A percentile compares a stretch with the other conserved stretches of the same genome.
Conservation (phyloP, 2,797 vertebrate species). For the Catostomus latipinnis region DNA sequence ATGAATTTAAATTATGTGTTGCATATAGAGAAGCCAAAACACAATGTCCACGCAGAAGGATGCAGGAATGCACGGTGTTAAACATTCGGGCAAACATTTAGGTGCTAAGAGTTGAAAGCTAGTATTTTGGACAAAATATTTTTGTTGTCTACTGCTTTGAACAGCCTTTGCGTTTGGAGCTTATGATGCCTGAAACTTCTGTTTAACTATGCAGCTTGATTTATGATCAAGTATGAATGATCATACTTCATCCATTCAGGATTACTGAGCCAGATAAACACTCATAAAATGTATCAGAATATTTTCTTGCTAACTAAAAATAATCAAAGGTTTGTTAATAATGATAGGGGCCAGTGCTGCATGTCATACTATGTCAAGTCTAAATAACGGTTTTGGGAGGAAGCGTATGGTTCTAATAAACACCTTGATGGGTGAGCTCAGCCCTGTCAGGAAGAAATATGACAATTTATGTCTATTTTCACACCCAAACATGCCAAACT, state of each 20-base stretch:
- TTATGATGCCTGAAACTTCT: not conserved
- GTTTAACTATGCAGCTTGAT: not conserved
- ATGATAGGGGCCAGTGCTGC: slow-evolving; percentile 1
- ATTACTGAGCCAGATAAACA: not conserved
- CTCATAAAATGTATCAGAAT: not conserved
- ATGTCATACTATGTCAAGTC: not conserved
- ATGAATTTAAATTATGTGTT: too few relatives aligned
- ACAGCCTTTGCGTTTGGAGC: not conserved
- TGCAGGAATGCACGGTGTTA: too few relatives aligned
- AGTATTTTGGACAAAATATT: too few relatives aligned
- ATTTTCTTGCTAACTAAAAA: not conserved
- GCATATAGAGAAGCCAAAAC: too few relatives aligned
- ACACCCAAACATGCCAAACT: slow-evolving; percentile 32
- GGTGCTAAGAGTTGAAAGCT: not conserved
- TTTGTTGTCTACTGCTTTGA: not conserved
- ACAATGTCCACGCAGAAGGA: too few relatives aligned
- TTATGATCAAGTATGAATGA: too few relatives aligned
- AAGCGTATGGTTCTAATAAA: slow-evolving; percentile 13
- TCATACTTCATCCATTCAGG: not conserved
- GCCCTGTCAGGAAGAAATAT: slow-evolving; percentile 17
- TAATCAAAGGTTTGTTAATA: slow-evolving; percentile 17
- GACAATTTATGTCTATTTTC: slow-evolving; percentile 26
- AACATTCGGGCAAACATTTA: not conserved
- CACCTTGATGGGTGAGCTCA: slow-evolving; percentile 23
- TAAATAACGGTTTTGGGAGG: slow-evolving; percentile 18